Conservation (phyloP, 2,888 invertebrate genomes). For the Dioctria rufipes region DNA sequence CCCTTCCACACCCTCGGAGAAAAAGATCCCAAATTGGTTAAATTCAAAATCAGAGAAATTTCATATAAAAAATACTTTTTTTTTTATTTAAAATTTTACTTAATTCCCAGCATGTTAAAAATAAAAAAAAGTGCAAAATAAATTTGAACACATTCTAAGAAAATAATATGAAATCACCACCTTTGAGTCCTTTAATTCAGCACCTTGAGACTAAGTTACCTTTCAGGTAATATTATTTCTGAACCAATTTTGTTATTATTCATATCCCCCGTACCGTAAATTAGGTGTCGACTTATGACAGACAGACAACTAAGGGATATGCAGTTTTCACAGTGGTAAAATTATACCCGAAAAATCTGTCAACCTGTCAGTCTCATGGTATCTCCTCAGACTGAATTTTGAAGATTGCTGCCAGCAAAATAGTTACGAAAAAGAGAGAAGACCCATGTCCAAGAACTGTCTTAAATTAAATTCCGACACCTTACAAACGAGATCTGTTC, state of each 20-base stretch:
- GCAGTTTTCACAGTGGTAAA: conserved; percentile 30
- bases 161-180: too few relatives aligned
- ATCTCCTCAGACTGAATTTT: not conserved
- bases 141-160: too few relatives aligned
- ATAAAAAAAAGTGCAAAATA: too few relatives aligned
- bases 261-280: conserved; percentile 9
- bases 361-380: conserved; percentile 29
- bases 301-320: conserved; percentile 21
- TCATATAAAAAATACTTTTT: too few relatives aligned
- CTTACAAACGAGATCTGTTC: conserved; percentile 21
- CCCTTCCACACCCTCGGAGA: too few relatives aligned
- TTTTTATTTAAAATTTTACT: too few relatives aligned
- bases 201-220: too few relatives aligned
- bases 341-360: conserved; percentile 25
- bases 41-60: too few relatives aligned
- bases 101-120: too few relatives aligned
- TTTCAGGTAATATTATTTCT: not conserved
- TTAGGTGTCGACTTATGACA: conserved; percentile 43
- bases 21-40: too few relatives aligned
- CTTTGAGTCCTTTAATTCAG: too few relatives aligned
- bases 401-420: conserved; percentile 20
- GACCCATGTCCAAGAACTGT: conserved; percentile 31
- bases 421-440: not conserved
- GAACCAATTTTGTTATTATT: not conserved
- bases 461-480: conserved; percentile 22